Evolutionary conservation across 92 coral and sea anemone genomes (phyloP).

Genomic region (Epizoanthus ramosus): DNA sequence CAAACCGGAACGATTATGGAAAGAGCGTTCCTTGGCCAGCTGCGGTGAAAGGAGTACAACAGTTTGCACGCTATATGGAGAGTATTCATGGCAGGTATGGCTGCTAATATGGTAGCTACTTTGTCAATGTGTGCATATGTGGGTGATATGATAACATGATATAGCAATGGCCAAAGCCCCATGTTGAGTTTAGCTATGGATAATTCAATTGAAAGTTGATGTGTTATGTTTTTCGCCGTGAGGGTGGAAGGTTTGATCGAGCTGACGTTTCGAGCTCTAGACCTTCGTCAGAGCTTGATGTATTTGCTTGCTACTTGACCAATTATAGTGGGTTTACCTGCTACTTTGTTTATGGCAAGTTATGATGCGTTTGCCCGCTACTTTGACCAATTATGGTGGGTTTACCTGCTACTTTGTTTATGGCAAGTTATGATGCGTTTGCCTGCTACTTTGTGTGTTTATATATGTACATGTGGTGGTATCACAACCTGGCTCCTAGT

Average conservation of each 20-base stretch:
- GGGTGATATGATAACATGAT: no score
- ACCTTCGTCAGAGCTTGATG: no score
- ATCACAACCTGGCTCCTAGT: no score
- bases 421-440: not conserved
- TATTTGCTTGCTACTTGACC: constrained; percentile 49
- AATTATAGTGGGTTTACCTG: constrained; percentile 68
- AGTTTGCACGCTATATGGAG: constrained; percentile 56
- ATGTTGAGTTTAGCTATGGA: no score
- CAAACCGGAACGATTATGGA: constrained; percentile 68
- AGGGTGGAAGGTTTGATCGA: no score
- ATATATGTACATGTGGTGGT: constrained; percentile 3
- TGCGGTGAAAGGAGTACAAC: constrained; percentile 59
- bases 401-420: not conserved
- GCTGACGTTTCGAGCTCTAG: no score
- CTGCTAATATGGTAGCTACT: not conserved
- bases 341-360: not conserved
- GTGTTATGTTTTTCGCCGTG: no score
- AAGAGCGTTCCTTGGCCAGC: constrained; percentile 72
- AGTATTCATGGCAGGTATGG: constrained; percentile 71
- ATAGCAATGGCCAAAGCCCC: no score
- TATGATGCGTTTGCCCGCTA: constrained; percentile 37
- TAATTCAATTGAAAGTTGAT: no score
- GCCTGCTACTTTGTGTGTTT: not conserved
- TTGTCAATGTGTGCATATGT: constrained; percentile 6
- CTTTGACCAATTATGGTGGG: constrained; percentile 70